Percentiles rank a stretch among this genome's conserved stretches.
These are phyloP conservation scores for Leptarthrus brevirostris DNA, from an alignment of 2,888 invertebrate genomes.

Conservation along the genomic window DNA sequence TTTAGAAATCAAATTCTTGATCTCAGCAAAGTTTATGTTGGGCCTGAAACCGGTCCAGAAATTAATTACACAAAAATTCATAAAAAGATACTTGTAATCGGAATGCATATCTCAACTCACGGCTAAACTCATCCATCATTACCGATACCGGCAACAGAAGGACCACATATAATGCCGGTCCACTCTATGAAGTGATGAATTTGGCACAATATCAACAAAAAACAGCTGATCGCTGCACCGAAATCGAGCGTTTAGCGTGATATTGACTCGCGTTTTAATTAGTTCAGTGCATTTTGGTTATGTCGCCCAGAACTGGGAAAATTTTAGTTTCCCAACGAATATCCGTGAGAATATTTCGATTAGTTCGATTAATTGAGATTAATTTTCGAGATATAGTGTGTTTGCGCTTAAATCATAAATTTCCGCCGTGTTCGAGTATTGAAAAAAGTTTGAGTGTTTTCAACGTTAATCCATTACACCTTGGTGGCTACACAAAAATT, in stretches of 20 bases:
- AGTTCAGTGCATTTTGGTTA: constrained; percentile 22
- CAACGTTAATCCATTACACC: neutral
- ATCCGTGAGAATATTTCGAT: constrained; percentile 29
- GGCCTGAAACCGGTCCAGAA: no score
- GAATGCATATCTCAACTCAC: no score
- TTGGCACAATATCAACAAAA: neutral
- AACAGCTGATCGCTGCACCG: constrained; percentile 30
- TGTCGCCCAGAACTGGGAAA: neutral
- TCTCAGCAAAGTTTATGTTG: no score
- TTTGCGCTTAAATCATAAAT: no score
- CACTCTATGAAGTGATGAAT: no score
- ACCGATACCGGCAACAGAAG: no score
- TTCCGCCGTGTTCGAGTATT: no score
- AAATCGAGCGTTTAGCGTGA: constrained; percentile 4
- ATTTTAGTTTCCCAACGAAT: constrained; percentile 30
- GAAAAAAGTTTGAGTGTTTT: neutral
- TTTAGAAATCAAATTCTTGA: no score
- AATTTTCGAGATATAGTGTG: neutral
- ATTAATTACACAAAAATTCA: no score
- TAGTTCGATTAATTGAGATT: neutral
- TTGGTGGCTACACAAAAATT: neutral
- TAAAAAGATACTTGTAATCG: no score
- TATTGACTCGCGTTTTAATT: constrained; percentile 25
- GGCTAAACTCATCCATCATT: no score
- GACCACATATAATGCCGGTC: no score